Conservation (phyloP, 2,888 invertebrate genomes). For the Acanthosepion lycidas region DNA sequence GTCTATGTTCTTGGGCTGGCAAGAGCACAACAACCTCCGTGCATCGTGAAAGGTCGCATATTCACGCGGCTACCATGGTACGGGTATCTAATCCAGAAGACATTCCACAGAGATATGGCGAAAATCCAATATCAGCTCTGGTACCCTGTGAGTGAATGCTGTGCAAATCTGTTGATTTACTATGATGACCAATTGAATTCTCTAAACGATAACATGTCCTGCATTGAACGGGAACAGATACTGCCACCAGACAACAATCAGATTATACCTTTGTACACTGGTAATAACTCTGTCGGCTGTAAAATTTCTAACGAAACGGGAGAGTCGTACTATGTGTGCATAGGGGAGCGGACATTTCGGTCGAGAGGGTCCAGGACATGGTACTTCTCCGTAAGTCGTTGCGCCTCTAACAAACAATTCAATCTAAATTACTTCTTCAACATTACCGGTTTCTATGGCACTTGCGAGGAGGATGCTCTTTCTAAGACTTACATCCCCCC, state of each 20-base stretch:
- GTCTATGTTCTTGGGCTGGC: conserved; percentile 41
- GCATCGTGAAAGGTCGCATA: conserved; percentile 64
- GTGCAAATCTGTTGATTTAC: conserved; percentile 66
- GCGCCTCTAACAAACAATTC: conserved; percentile 57
- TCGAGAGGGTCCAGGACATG: conserved; percentile 66
- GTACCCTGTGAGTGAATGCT: conserved; percentile 67
- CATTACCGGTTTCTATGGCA: conserved; percentile 66
- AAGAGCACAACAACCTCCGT: conserved; percentile 49
- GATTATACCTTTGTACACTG: conserved; percentile 63
- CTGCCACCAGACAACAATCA: conserved; percentile 66
- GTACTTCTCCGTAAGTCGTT: conserved; percentile 67
- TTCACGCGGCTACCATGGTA: conserved; percentile 66
- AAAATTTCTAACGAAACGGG: conserved; percentile 61
- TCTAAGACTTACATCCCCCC: conserved; percentile 61
- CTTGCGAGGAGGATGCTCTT: conserved; percentile 68
- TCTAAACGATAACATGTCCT: conserved; percentile 62
- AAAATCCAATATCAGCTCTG: conserved; percentile 67
- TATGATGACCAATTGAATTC: conserved; percentile 67
- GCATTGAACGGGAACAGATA: conserved; percentile 61
- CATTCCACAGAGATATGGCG: conserved; percentile 64
- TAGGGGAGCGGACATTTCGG: conserved; percentile 65
- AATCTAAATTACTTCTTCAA: conserved; percentile 68
- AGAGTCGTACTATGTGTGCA: conserved; percentile 64
- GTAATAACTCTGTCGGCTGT: conserved; percentile 64
- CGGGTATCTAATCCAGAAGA: conserved; percentile 67